Evolutionary conservation across 2,888 invertebrate species (phyloP).

Genomic region (Tubulanus polymorphus): DNA sequence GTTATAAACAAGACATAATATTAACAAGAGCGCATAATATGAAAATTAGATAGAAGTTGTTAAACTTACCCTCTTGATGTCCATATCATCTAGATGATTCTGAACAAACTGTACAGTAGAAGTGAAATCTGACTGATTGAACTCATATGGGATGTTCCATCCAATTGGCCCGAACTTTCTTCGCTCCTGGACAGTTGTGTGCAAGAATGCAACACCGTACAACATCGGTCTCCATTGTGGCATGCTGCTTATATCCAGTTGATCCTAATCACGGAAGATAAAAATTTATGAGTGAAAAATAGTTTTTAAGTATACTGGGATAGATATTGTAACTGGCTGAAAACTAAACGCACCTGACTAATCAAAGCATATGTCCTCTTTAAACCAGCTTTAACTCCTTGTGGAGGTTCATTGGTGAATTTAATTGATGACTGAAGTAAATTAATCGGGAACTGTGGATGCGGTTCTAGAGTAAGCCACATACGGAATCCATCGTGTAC

Average conservation of each 20-base stretch:
- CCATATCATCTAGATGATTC: slow-evolving; percentile 94
- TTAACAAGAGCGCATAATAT: too few species aligned
- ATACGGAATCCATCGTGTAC: slow-evolving; percentile 80
- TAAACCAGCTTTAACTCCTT: slow-evolving; percentile 89
- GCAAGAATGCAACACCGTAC: slow-evolving; percentile 90
- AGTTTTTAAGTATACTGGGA: too few species aligned
- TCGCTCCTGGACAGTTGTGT: slow-evolving; percentile 91
- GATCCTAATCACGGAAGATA: too few species aligned
- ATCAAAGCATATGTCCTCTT: slow-evolving; percentile 88
- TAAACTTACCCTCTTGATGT: slow-evolving; percentile 72
- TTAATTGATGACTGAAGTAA: slow-evolving; percentile 86
- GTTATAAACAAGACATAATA: too few species aligned
- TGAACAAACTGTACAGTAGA: slow-evolving; percentile 94
- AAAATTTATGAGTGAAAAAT: too few species aligned
- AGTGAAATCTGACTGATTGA: slow-evolving; percentile 93
- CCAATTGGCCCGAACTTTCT: slow-evolving; percentile 94
- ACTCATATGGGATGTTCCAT: slow-evolving; percentile 96
- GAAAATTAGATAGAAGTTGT: not conserved
- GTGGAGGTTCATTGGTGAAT: slow-evolving; percentile 96
- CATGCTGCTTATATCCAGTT: slow-evolving; percentile 78
- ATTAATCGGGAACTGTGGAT: slow-evolving; percentile 87
- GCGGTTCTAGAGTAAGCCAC: slow-evolving; percentile 94
- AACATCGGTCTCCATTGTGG: slow-evolving; percentile 90
- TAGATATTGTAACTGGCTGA: too few species aligned
- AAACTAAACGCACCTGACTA: too few species aligned